Conservation (phyloP, 2,113 vertebrate species). For the Microcebus jonahi region DNA sequence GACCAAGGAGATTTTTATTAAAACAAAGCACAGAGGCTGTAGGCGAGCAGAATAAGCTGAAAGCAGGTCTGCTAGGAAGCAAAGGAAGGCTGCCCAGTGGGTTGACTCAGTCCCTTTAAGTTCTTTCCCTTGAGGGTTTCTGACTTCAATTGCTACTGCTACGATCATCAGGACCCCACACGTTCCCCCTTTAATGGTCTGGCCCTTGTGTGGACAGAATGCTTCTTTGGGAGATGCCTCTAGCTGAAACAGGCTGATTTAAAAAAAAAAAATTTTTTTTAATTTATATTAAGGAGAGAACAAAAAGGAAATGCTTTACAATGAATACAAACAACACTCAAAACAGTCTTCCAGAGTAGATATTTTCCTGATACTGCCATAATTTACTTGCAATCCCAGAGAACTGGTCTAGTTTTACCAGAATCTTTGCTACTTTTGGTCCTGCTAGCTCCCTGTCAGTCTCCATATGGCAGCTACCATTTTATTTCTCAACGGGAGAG, state of each 20-base stretch:
- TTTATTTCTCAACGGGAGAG: neutral
- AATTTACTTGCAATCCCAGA: neutral
- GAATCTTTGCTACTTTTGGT: neutral
- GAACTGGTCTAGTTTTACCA: neutral
- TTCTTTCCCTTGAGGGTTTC: neutral
- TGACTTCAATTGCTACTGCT: neutral
- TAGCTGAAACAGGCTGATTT: neutral
- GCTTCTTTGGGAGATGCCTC: neutral
- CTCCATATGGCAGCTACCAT: neutral
- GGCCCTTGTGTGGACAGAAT: neutral
- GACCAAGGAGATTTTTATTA: slow-evolving; percentile 4
- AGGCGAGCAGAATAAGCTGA: neutral
- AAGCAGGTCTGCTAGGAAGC: neutral
- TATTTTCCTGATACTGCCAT: neutral
- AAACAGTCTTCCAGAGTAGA: neutral
- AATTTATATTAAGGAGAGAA: neutral
- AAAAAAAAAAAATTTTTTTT: neutral
- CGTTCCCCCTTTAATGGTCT: neutral
- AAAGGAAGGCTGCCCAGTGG: neutral
- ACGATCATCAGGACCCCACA: neutral
- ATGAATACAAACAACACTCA: neutral
- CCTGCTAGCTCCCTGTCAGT: neutral
- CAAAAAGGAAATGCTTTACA: neutral
- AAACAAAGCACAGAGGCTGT: neutral
- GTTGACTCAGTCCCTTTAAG: neutral